Evolutionary conservation across 2,888 invertebrate species (phyloP), one percentile per base, ranked within the genome.

Genomic region (Drosophila pegasa): DNA sequence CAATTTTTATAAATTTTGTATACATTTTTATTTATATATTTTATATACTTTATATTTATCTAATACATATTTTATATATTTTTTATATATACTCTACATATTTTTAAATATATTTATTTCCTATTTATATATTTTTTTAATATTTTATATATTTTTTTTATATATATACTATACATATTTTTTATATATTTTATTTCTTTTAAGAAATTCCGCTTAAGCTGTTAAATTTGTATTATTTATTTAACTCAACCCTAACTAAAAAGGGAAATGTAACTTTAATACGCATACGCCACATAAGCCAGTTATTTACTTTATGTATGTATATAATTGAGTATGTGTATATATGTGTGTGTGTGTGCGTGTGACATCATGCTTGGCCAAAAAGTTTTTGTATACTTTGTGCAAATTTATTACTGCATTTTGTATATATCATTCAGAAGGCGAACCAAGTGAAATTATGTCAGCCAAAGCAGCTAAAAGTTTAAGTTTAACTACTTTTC

Each of bases 401-500:
- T 48, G 69, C 58, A 71, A 82, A 82, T 76, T 82, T 82, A 86
- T 83, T 78, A 78, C 78, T 62, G 55, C 68, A 75, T 60, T 71
- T 77, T 67, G 72, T 61, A 69, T 72, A 79, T 83, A 79, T 80
- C 78, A 83, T 74, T 77, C 85, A 68, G 76, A 77, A 45, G 80
- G 68, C 59, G 58, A 55, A 59, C 64, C 48, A 45, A 58, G 77
- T 66, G 51, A 73, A 84, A 84, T 84, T 84, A 86, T 84, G 87
- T 72, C 87, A 86, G 79, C 47, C 79, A 65, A 71, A 55, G 68
- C 61, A 64, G 77, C 72, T 64, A 84, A 84, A 85, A 78, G 72
- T 80, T 78, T 65, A 80, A 87, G 70, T 84, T 84, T 84, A 87
- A 84, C 87, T 87, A 84, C 87, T 84, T 87, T 84, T 63, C 87